Base-by-base conservation (phyloP, 2,113 vertebrate species). In the Strix aluco region DNA sequence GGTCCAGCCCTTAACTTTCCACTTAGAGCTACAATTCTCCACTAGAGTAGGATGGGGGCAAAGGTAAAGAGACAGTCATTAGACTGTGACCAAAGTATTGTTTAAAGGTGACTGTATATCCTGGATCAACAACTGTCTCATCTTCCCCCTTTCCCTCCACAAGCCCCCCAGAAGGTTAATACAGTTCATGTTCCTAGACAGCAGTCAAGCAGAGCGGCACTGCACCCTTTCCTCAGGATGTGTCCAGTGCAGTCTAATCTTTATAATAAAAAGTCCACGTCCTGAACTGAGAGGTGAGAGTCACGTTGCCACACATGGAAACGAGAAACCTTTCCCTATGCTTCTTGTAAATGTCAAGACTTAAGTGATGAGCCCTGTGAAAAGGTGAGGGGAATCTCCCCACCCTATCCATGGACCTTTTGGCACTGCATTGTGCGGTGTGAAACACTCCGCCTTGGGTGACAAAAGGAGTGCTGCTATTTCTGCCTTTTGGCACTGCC, bases 221-320 rank as follows among this genome's bases (percentile, higher is more conserved):
- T 97, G 95, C 96, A 55, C 96, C 92, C 96, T 98, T 98, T 98
- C 98, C 98, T 98, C 92, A 96, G 98, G 97, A 98, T 98, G 73
- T 90, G 82, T 93, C 90, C 63, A 2, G 1, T 81, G 79, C 62
- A 77, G 82, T 27, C 85, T 96, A 94, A 92, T 93, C 94, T 97
- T 58, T 63, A 90, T 82, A 94, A 46, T 46, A 46, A 46, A 46
- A 86, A 96, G 94, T 79, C 71, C 42, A 20, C 2, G 55, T 92
- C 95, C 84, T 96, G 90, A 96, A 90, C 57, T 75, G 77, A 66
- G 91, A 96, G 84, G 72, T 94, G 78, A 95, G 88, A 92, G 92
- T 97, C 86, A 96, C 0, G 0, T 79, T 72, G 71, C 92, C 94
- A 86, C 95, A 86, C 88, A 81, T 85, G 89, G 95, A 97, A 96